Base-by-base conservation (phyloP, 1,140 invertebrate genomes). In the Cotesia chilonis region DNA sequence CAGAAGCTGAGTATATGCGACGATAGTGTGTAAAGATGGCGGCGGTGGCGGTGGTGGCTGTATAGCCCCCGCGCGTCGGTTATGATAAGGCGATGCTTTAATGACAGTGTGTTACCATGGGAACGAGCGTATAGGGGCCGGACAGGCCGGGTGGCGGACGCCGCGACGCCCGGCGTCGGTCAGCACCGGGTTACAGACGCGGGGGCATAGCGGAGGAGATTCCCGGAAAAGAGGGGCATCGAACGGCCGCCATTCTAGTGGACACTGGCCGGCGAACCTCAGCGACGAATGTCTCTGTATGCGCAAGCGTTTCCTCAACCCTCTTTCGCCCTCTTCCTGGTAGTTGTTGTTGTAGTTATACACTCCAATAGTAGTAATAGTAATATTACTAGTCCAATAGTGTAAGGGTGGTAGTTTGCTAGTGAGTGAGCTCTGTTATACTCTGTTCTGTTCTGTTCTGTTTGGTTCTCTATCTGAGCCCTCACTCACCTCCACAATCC, bases 71-170 rank as follows among this genome's bases (percentile, higher is more conserved):
- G 80, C 83, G 85, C 83, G 81, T 85, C 83, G 84, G 85, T 87
- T 87, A 86, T 87, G 85, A 87, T 87, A 87, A 87, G 85, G 85
- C 85, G 85, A 87, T 86, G 85, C 84, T 87, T 86, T 87, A 87
- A 87, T 87, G 85, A 86, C 85, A 87, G 81, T 57, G 63, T 74
- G 84, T 86, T 80, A 75, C 84, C 79, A 85, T 86, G 82, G 84
- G 74, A 83, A 85, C 83, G 79, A 80, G 78, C 77, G 79, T 81
- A 78, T 83, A 82, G 84, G 84, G 85, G 81, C 80, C 80, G 84
- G 84, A 81, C 84, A 83, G 79, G 66, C 79, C 71, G 81, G 79
- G 82, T 84, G 82, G 66, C 70, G 82, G 82, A 79, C 79, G 77
- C 80, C 84, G 84, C 84, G 82, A 83, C 82, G 84, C 84, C 80